Evolutionary conservation across 1,140 invertebrate genomes (phyloP), one percentile per base, ranked within the genome.

Genomic region (Bombus polaris): DNA sequence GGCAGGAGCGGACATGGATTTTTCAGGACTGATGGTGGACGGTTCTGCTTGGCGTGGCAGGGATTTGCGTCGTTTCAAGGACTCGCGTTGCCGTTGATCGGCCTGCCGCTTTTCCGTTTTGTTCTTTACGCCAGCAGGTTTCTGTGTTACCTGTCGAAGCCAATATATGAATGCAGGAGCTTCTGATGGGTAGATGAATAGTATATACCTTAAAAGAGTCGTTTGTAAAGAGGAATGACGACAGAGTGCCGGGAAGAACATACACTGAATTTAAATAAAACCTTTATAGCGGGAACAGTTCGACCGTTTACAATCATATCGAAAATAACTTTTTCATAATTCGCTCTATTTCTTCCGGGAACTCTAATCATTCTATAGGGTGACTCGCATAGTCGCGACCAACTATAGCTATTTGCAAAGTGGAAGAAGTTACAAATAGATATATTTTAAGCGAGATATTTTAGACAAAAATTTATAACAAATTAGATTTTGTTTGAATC

Each of bases 61-160:
- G 76, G 88, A 86, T 66, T 85, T 89, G 75, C 88, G 91, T 79
- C 87, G 90, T 86, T 89, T 93, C 65, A 83, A 81, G 37, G 71
- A 78, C 47, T 88, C 89, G 32, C 82, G 66, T 70, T 86, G 88
- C 70, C 81, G 88, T 62, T 87, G 87, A 70, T 89, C 85, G 78
- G 70, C 72, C 62, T 87, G 85, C 47, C 83, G 81, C 39, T 88
- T 91, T 82, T 91, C 87, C 77, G 70, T 83, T 83, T 88, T 92
- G 76, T 68, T 88, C 79, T 89, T 90, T 72, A 59, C 73, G 39
- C 80, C 83, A 39, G 80, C 65, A 35, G 53, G 90, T 78, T 78
- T 65, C 83, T 89, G 82, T 66, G 76, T 35, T 59, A 93, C 90
- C 92, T 93, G 89, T 88, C 83, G 81, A 88, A 88, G 81, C 70